Evolutionary conservation across 1,140 invertebrate genomes (phyloP).

Genomic region (Apis florea): DNA sequence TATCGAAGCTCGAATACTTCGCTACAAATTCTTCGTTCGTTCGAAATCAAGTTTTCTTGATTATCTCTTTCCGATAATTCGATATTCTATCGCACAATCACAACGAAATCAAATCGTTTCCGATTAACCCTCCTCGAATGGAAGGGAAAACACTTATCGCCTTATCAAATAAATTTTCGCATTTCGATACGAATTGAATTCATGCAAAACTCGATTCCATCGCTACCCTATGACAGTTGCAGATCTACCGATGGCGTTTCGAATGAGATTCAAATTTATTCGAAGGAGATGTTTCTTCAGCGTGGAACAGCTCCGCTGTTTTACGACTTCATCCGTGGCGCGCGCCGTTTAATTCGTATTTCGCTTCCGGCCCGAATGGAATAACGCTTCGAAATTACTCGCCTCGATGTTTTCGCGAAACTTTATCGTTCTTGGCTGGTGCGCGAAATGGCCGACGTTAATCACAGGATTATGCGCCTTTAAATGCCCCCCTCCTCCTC

Average conservation of each 20-base stretch:
- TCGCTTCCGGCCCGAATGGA: not conserved
- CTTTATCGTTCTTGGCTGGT: conserved; percentile 8
- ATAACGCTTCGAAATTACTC: conserved; percentile 28
- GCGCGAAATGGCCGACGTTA: conserved; percentile 13
- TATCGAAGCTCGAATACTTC: no score
- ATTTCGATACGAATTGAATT: no score
- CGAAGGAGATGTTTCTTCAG: conserved; percentile 42
- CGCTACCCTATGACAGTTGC: not conserved
- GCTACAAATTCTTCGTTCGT: no score
- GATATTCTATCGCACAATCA: no score
- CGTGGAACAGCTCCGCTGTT: conserved; percentile 46
- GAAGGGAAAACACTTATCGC: no score
- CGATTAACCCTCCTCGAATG: no score
- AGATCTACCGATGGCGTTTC: conserved; percentile 12
- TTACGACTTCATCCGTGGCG: conserved; percentile 61
- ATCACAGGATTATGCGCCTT: conserved; percentile 32
- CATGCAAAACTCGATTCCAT: no score
- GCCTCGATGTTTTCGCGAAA: conserved; percentile 31
- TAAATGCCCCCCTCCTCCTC: not conserved
- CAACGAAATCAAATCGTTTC: no score
- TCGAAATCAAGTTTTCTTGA: no score
- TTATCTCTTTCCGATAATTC: no score
- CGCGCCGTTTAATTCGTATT: conserved; percentile 37
- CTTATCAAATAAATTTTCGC: no score
- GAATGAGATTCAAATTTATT: conserved; percentile 70